Evolutionary conservation across 2,888 invertebrate genomes (phyloP).

Genomic region (Steinernema scapterisci): DNA sequence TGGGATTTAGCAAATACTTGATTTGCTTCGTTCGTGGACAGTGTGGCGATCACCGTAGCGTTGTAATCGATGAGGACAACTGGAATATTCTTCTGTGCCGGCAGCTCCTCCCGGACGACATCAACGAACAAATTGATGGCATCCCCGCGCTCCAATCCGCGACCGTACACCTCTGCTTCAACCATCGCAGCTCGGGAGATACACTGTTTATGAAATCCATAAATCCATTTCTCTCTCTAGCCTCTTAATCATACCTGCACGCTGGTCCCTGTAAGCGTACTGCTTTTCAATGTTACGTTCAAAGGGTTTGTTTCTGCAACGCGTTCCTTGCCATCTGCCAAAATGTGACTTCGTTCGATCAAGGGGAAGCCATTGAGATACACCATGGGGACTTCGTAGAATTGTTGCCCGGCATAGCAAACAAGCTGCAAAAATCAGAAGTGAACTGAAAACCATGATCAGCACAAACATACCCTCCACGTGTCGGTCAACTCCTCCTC

Average conservation of each 20-base stretch:
- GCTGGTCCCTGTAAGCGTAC: constrained; percentile 52
- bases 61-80: constrained; percentile 10
- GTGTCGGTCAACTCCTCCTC: constrained; percentile 38
- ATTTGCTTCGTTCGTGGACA: background rate
- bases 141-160: constrained; percentile 58
- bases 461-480: background rate
- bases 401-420: constrained; percentile 55
- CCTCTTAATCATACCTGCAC: constrained; percentile 52
- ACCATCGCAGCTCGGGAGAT: constrained; percentile 65
- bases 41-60: constrained; percentile 6
- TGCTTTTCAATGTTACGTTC: constrained; percentile 52
- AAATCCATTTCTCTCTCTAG: too few species aligned
- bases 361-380: constrained; percentile 60
- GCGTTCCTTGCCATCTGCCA: constrained; percentile 58
- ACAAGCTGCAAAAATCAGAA: constrained; percentile 46
- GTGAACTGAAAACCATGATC: too few species aligned
- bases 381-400: constrained; percentile 64
- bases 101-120: background rate
- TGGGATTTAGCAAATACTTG: too few species aligned
- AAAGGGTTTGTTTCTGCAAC: constrained; percentile 64
- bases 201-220: too few species aligned
- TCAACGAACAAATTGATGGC: constrained; percentile 50
- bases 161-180: constrained; percentile 64
- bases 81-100: background rate
- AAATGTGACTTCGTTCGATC: constrained; percentile 53